A percentile compares a stretch with the other conserved stretches of the same genome.
Conservation (phyloP, 2,113 vertebrate genomes). For the Connochaetes taurinus region DNA sequence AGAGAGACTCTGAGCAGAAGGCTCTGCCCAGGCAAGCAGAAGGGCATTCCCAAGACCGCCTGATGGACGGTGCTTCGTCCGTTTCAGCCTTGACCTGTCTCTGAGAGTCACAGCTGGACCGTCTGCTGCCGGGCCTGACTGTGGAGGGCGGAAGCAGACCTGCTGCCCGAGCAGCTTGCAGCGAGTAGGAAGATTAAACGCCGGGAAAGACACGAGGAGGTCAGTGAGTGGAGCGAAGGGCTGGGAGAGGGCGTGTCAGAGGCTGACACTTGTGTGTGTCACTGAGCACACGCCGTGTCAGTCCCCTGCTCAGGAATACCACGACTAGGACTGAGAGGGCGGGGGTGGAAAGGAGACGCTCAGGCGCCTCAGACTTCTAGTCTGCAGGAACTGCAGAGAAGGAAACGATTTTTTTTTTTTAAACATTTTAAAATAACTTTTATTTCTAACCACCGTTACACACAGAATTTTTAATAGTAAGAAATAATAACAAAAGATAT, state of each 20-base stretch:
- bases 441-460: neutral
- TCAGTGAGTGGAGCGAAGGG: neutral
- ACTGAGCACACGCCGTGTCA: neutral
- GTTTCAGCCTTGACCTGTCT: neutral
- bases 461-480: neutral
- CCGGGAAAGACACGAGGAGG: neutral
- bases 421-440: neutral
- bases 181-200: neutral
- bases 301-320: neutral
- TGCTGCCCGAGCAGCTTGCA: neutral
- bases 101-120: neutral
- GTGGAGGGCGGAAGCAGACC: neutral
- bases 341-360: neutral
- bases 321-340: neutral
- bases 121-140: rapidly evolving
- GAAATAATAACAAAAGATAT: neutral
- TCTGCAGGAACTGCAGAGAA: neutral
- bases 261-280: neutral
- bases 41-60: neutral
- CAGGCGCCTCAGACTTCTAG: neutral
- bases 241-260: neutral
- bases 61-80: neutral
- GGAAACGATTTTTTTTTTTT: neutral
- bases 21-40: neutral
- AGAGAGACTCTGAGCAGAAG: neutral